Conservation (phyloP, 2,797 vertebrate species). For the Gephyroberyx darwinii region DNA sequence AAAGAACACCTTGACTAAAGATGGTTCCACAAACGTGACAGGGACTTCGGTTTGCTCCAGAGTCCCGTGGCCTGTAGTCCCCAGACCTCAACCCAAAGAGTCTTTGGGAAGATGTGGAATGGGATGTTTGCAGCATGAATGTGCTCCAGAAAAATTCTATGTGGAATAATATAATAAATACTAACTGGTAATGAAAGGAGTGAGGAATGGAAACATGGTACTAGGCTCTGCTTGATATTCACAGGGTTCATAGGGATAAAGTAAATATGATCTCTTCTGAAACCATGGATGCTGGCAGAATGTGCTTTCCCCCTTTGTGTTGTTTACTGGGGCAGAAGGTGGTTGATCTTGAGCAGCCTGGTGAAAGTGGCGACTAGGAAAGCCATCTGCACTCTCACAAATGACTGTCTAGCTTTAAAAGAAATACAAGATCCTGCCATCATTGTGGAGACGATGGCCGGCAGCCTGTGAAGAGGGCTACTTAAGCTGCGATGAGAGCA, state of each 20-base stretch:
- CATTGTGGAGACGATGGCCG: slow-evolving; percentile 34
- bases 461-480: slow-evolving; percentile 38
- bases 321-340: slow-evolving; percentile 23
- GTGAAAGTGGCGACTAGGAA: slow-evolving; percentile 31
- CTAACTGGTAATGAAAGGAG: not conserved
- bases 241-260: not conserved
- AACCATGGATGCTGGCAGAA: slow-evolving; percentile 7
- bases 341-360: slow-evolving; percentile 19
- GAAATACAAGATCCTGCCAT: slow-evolving; percentile 22
- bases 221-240: slow-evolving; percentile 10
- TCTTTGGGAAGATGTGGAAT: too few relatives aligned
- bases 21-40: too few relatives aligned
- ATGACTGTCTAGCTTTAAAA: slow-evolving; percentile 21
- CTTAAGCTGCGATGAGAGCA: slow-evolving; percentile 43
- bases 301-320: slow-evolving; percentile 6
- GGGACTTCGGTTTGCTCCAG: too few relatives aligned
- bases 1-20: too few relatives aligned
- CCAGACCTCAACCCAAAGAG: too few relatives aligned
- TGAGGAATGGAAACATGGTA: not conserved
- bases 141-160: too few relatives aligned
- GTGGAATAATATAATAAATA: not conserved
- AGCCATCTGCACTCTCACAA: slow-evolving; percentile 26
- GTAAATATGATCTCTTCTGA: not conserved
- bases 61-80: too few relatives aligned
- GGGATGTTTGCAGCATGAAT: too few relatives aligned